Evolutionary conservation across 2,888 invertebrate genomes (phyloP).

Genomic region (Synanthedon tipuliformis): DNA sequence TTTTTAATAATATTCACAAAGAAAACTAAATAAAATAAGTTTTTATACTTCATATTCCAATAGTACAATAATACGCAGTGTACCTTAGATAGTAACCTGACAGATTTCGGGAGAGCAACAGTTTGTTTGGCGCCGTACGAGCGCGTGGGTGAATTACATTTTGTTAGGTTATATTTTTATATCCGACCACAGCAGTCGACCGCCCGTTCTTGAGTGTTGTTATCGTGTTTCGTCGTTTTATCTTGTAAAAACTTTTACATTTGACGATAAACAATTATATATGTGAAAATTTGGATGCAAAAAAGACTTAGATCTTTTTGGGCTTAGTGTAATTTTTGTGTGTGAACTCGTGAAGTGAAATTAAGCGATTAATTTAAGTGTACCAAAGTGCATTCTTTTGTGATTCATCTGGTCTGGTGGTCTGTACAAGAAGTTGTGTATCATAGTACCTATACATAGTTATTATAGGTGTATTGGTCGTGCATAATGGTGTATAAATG

Average conservation of each 20-base stretch:
- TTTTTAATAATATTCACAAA: too few relatives aligned
- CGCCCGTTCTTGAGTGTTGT: slow-evolving; percentile 28
- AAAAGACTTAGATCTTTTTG: background rate
- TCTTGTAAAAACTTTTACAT: slow-evolving; percentile 48
- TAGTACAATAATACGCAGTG: too few relatives aligned
- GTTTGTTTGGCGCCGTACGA: slow-evolving; percentile 24
- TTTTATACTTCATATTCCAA: too few relatives aligned
- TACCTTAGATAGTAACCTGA: slow-evolving; percentile 18
- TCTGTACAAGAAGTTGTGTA: slow-evolving; percentile 51
- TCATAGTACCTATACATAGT: slow-evolving; percentile 17
- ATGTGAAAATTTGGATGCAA: background rate
- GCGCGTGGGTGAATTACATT: slow-evolving; percentile 41
- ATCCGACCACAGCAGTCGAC: slow-evolving; percentile 37
- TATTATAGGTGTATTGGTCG: slow-evolving; percentile 30
- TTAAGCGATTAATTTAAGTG: slow-evolving; percentile 33
- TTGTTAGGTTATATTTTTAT: slow-evolving; percentile 52
- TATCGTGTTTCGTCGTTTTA: slow-evolving; percentile 30
- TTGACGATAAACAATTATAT: slow-evolving; percentile 24
- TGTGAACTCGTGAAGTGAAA: slow-evolving; percentile 25
- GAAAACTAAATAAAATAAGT: too few relatives aligned
- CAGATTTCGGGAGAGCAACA: slow-evolving; percentile 44
- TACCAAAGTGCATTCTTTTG: slow-evolving; percentile 53
- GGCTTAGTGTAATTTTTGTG: slow-evolving; percentile 21
- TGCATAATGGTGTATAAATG: slow-evolving; percentile 36
- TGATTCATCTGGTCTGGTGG: slow-evolving; percentile 51